phyloP scores from a whole-genome alignment of 2,888 invertebrate genomes.

The Agonum fuliginosum region DNA sequence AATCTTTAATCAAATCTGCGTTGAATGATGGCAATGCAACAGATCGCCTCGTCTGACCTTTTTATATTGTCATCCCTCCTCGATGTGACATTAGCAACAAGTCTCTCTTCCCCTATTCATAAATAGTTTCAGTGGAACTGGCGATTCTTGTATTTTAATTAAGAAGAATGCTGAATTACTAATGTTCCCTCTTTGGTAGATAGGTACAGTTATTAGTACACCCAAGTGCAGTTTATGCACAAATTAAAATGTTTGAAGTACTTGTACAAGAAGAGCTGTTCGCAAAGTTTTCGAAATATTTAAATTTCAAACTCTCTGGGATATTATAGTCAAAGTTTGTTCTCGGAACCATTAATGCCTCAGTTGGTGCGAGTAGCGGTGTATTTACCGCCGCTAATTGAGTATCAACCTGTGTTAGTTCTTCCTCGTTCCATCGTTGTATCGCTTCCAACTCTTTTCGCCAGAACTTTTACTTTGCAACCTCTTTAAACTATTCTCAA shows the following conservation, averaged over 20 bases:
- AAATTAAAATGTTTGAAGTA: slow-evolving; percentile 46
- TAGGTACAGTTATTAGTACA: slow-evolving; percentile 33
- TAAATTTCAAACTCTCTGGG: slow-evolving; percentile 39
- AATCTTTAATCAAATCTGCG: slow-evolving; percentile 30
- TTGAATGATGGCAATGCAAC: slow-evolving; percentile 32
- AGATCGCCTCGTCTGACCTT: slow-evolving; percentile 32
- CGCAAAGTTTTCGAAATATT: slow-evolving; percentile 41
- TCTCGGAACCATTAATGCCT: slow-evolving; percentile 38
- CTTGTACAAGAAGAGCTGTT: slow-evolving; percentile 42
- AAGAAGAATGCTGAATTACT: slow-evolving; percentile 27
- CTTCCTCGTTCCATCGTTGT: background rate
- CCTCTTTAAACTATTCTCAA: background rate
- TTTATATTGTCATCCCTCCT: slow-evolving; percentile 19
- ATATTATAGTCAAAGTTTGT: slow-evolving; percentile 44
- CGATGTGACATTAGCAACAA: slow-evolving; percentile 34
- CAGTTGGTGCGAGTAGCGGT: slow-evolving; percentile 4
- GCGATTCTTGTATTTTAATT: slow-evolving; percentile 32
- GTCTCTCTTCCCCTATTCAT: slow-evolving; percentile 27
- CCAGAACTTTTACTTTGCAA: slow-evolving; percentile 3
- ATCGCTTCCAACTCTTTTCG: slow-evolving; percentile 19
- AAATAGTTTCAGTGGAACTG: background rate
- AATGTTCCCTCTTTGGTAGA: slow-evolving; percentile 9
- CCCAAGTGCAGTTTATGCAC: slow-evolving; percentile 41
- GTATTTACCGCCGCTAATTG: slow-evolving; percentile 38
- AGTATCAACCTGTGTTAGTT: slow-evolving; percentile 35